These are phyloP conservation scores for Oxygymnocypris stewartii DNA, from an alignment of 2,113 vertebrate genomes.

Conservation along the genomic window DNA sequence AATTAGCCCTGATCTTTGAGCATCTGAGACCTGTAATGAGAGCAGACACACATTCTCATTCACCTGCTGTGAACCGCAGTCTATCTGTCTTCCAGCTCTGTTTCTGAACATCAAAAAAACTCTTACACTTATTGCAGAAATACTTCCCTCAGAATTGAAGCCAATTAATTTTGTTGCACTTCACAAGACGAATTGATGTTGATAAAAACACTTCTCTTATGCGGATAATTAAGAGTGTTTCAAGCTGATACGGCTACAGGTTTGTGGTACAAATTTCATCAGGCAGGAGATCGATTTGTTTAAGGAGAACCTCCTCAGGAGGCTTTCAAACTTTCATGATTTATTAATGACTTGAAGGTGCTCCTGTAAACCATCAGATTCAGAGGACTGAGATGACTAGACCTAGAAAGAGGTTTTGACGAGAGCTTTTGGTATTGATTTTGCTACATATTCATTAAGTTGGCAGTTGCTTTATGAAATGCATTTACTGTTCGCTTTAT, in stretches of 20 bases:
- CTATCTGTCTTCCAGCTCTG: background rate
- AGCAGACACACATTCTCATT: background rate
- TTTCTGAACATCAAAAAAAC: conserved; percentile 5
- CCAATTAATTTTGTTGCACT: conserved; percentile 4
- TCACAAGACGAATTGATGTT: background rate
- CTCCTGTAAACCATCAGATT: background rate
- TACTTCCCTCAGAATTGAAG: background rate
- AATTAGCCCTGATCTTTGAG: background rate
- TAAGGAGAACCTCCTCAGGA: conserved; percentile 4
- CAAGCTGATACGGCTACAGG: background rate
- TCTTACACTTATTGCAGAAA: background rate
- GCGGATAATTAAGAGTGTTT: background rate
- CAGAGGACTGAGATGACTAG: background rate
- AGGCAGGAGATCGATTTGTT: conserved; percentile 26
- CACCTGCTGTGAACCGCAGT: background rate
- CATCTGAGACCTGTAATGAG: conserved; percentile 27
- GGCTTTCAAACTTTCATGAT: background rate
- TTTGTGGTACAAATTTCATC: conserved; percentile 8
- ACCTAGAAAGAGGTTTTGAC: background rate
- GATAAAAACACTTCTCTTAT: conserved; percentile 1
- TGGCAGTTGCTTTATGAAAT: background rate
- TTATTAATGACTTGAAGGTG: conserved; percentile 1
- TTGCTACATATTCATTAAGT: background rate
- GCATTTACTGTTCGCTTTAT: background rate
- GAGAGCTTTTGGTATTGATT: background rate